Base-by-base conservation (phyloP, 1,140 invertebrate genomes). In the Kradibia gibbosae region DNA sequence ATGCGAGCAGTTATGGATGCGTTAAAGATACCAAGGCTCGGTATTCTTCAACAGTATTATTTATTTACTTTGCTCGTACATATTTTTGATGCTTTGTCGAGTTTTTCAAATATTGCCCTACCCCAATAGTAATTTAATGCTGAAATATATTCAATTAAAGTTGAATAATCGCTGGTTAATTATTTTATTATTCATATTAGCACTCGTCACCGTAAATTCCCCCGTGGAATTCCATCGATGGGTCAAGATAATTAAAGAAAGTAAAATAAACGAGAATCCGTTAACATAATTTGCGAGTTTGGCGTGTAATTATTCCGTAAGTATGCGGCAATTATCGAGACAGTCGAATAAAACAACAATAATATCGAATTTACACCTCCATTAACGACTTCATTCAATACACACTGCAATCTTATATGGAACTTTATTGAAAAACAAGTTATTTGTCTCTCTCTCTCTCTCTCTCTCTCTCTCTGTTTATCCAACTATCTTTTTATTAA, bases 371-470 rank as follows among this genome's bases (percentile, higher is more conserved):
- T 73, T 73, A 34, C 42, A 53, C 0, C 15, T 53, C 71, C 2
- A 55, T 55, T 73, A 73, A 53, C 28, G 45, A 53, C 28, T 73
- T 74, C 31, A 73, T 73, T 34, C 0, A 4, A 25, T 62, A 28
- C 3, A n/a, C 0, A 20, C 10, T 71, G 34, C 39, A 5, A 15
- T 36, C 39, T 28, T 20, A n/a, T 2, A 2, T 22, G 7, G 31
- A 13, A 13, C 1, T 70, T 42, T 8, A 70, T 42, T 42, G 36
- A 67, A 67, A 67, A 42, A 39, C 62, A 3, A 70, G 11, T 70
- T n/a, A n/a, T 70, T 42, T 4, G 3, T 57, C 22, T 57, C n/a
- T 25, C 13, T 13, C 13, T 13, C 42, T 45, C n/a, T n/a, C n/a
- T n/a, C n/a, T n/a, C n/a, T n/a, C n/a, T n/a, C n/a, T n/a, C n/a